Percentiles rank a stretch among this genome's conserved stretches.
These are phyloP conservation scores for Amazona vittata DNA, from an alignment of 2,113 vertebrate species.

Conservation along the genomic window DNA sequence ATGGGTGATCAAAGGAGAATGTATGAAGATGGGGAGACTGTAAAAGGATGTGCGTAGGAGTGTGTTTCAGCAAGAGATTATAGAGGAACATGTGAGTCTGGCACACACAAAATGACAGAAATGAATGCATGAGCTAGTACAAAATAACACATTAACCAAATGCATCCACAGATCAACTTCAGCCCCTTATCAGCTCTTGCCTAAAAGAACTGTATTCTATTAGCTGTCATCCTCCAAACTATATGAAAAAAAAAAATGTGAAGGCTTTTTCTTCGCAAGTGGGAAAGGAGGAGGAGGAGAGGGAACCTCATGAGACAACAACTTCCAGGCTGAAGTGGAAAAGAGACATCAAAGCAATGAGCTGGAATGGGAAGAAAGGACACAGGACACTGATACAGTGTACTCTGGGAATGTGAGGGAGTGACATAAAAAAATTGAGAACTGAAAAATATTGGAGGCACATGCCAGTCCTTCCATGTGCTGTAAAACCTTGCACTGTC, in stretches of 20 bases:
- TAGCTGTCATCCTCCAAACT: not conserved
- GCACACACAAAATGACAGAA: constrained; percentile 25
- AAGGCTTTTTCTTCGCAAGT: not conserved
- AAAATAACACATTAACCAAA: not conserved
- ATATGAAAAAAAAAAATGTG: not conserved
- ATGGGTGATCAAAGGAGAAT: constrained; percentile 20
- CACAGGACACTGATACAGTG: not conserved
- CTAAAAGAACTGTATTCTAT: not conserved
- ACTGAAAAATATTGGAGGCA: not conserved
- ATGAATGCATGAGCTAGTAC: not conserved
- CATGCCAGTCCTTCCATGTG: not conserved
- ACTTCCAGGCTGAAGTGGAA: not conserved
- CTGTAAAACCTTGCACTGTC: not conserved
- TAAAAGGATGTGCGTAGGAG: not conserved
- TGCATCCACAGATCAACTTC: not conserved
- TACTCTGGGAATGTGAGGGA: not conserved
- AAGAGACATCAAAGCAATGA: constrained; percentile 24
- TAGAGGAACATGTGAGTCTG: not conserved
- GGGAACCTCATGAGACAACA: not conserved
- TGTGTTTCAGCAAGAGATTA: constrained; percentile 37
- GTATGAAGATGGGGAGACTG: not conserved
- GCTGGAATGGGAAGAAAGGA: not conserved
- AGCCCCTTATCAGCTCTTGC: not conserved
- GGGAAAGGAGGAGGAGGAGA: not conserved
- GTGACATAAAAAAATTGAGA: not conserved